Percentiles rank a stretch among this genome's conserved stretches.
Evolutionary conservation across 2,113 vertebrate genomes (phyloP).

Genomic region (Canis aureus): DNA sequence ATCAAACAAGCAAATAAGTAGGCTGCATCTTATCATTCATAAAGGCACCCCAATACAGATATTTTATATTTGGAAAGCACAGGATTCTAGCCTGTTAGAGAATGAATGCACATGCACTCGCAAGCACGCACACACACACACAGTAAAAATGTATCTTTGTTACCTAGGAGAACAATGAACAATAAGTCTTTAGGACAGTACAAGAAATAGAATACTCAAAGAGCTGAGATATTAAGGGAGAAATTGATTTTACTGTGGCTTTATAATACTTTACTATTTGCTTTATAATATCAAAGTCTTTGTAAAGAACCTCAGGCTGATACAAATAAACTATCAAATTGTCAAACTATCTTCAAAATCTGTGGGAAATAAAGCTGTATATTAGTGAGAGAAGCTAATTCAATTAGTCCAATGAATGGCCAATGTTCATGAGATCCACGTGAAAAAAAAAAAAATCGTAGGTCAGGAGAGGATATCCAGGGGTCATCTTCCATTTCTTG

Average conservation of each 20-base stretch:
- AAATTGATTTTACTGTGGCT: conserved; percentile 3
- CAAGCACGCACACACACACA: neutral
- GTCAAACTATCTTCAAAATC: neutral
- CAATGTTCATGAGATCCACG: neutral
- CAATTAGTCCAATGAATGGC: neutral
- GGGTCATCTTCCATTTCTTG: neutral
- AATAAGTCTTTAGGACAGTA: neutral
- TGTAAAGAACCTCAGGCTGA: neutral
- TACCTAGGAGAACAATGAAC: neutral
- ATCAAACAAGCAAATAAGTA: conserved; percentile 24
- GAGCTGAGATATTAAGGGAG: neutral
- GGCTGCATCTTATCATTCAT: neutral
- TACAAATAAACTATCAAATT: conserved; percentile 4
- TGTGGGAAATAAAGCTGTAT: neutral
- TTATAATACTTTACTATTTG: neutral
- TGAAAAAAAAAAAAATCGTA: neutral
- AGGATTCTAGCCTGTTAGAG: neutral
- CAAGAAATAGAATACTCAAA: conserved; percentile 49
- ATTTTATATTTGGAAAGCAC: conserved; percentile 44
- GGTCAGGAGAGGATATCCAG: neutral
- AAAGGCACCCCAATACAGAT: neutral
- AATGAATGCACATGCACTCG: neutral
- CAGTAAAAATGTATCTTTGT: neutral
- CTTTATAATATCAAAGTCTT: conserved; percentile 39
- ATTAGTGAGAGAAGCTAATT: neutral